Evolutionary conservation across 2,888 invertebrate species (phyloP), one percentile per base, ranked within the genome.

Genomic region (Auanema sp.): DNA sequence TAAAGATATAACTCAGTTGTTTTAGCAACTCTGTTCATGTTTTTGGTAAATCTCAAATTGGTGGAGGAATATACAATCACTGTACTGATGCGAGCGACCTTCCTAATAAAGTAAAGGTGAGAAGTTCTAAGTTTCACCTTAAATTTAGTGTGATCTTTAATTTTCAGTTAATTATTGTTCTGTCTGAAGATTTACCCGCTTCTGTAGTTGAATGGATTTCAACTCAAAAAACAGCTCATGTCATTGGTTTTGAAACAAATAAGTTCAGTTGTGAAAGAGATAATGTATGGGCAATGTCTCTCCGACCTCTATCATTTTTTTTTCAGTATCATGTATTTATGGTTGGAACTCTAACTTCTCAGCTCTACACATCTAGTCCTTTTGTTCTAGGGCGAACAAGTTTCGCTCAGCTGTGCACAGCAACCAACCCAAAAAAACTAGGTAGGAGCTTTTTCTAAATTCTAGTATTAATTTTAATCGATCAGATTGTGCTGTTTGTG

Each of bases 281-380:
- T 33, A 33, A 33, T 33, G 33, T 33, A 33, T 47, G 47, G 3
- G 4, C 21, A 5, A 18, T 47, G 47, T 47, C 47, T 21, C 6
- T 47, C 14, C 43, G n/a, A 43, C 43, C 12, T 47, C 3, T 47
- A 47, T 47, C 47, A 21, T 18, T 47, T 56, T 11, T 10, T 56
- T 40, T 43, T 42, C 47, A 60, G 60, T 14, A 21, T 11, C 60
- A 60, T 23, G 21, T 60, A 11, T n/a, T 60, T 16, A 60, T 60
- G 60, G 12, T 60, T 18, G 60, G 60, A 16, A 47, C 47, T 54
- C 25, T 55, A 23, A 60, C 60, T 23, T 23, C 42, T 24, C 44
- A 40, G 18, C 18, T 60, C 3, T 60, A 33, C 21, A n/a, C 25
- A 2, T 21, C 54, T 10, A 40, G 33, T 10, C 16, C 47, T 16